Evolutionary conservation across 2,797 vertebrate genomes (phyloP).

Genomic region (Jordanella pulchra): DNA sequence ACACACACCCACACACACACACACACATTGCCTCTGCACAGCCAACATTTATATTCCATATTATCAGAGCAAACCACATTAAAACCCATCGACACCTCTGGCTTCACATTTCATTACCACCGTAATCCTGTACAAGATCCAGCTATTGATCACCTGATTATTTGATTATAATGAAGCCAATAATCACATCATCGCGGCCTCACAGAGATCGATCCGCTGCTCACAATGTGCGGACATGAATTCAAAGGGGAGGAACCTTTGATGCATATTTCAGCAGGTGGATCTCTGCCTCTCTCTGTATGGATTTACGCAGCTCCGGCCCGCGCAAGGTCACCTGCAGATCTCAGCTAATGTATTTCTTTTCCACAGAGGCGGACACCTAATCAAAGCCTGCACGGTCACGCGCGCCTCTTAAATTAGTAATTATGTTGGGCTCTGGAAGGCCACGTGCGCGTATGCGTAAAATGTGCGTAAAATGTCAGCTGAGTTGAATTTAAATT

Average conservation of each 20-base stretch:
- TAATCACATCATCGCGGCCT: slow-evolving; percentile 77
- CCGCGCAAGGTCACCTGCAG: slow-evolving; percentile 69
- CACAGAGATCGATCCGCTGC: slow-evolving; percentile 70
- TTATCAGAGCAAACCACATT: background rate
- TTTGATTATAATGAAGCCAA: slow-evolving; percentile 81
- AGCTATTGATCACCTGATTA: slow-evolving; percentile 81
- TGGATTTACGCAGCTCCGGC: slow-evolving; percentile 51
- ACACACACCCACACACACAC: slow-evolving; percentile 12
- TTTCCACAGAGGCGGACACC: slow-evolving; percentile 29
- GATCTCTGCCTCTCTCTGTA: slow-evolving; percentile 32
- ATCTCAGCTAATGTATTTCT: slow-evolving; percentile 39
- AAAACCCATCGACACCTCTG: slow-evolving; percentile 10
- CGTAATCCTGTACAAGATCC: slow-evolving; percentile 69
- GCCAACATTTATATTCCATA: slow-evolving; percentile 5
- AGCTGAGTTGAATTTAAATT: slow-evolving; percentile 48
- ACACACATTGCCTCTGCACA: slow-evolving; percentile 4
- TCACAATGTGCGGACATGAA: slow-evolving; percentile 66
- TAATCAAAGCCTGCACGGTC: slow-evolving; percentile 48
- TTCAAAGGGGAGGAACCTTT: slow-evolving; percentile 56
- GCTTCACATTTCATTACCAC: slow-evolving; percentile 11
- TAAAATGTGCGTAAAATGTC: slow-evolving; percentile 64
- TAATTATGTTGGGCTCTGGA: slow-evolving; percentile 33
- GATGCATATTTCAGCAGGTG: slow-evolving; percentile 76
- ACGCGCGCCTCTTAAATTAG: slow-evolving; percentile 51
- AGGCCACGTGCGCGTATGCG: slow-evolving; percentile 27